Conservation (phyloP, 1,140 invertebrate genomes). For the Phymorhynchus buccinoides region DNA sequence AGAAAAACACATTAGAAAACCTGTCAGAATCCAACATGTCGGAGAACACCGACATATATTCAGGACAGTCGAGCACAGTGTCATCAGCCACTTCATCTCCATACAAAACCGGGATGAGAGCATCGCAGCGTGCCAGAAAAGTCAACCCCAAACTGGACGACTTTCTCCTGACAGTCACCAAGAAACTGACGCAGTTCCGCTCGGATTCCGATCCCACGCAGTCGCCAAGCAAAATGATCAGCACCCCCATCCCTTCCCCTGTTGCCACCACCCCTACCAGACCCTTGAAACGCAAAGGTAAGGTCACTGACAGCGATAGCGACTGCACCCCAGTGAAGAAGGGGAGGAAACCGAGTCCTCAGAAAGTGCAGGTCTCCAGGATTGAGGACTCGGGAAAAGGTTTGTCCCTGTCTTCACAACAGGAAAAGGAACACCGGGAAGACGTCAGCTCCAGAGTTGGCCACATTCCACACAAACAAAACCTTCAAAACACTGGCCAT, state of each 20-base stretch:
- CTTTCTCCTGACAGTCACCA: neutral
- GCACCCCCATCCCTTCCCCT: neutral
- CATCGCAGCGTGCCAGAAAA: neutral
- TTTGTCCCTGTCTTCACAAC: too few relatives aligned
- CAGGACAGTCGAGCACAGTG: neutral
- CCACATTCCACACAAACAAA: neutral
- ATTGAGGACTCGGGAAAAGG: too few relatives aligned
- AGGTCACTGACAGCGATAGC: neutral
- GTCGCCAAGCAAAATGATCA: neutral
- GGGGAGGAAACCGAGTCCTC: neutral
- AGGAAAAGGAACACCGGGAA: too few relatives aligned
- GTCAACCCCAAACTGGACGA: neutral
- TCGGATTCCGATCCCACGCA: neutral
- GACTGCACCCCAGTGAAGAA: neutral
- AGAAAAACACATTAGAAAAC: neutral
- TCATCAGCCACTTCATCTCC: neutral
- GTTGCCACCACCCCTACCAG: too few relatives aligned
- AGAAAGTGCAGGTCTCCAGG: neutral
- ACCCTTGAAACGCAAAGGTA: constrained; percentile 2
- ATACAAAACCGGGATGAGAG: neutral
- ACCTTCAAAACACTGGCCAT: too few relatives aligned
- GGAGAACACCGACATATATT: neutral
- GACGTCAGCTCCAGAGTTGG: too few relatives aligned
- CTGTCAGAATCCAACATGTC: neutral
- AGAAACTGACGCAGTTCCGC: neutral